These are phyloP conservation scores for Montipora efflorescens DNA, from an alignment of 64 coral and sea anemone species.

Conservation along the genomic window DNA sequence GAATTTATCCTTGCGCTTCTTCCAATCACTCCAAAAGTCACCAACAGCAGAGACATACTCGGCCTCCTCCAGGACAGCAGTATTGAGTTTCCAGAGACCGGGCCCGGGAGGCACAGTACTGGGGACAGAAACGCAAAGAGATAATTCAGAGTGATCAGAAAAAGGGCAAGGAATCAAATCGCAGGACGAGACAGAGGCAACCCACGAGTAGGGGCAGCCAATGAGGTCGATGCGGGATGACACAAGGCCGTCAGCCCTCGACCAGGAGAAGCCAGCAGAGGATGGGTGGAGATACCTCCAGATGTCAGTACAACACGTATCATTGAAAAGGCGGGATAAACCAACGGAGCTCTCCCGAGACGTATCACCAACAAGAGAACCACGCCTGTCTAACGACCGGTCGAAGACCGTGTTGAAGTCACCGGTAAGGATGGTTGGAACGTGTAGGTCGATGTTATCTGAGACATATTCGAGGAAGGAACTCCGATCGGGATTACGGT, in stretches of 20 bases:
- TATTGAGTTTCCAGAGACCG: conserved; percentile 51
- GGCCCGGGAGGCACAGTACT: not conserved
- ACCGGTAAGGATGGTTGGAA: conserved; percentile 22
- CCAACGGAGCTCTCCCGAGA: not conserved
- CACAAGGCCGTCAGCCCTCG: not conserved
- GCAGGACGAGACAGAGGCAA: not conserved
- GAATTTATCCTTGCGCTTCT: not conserved
- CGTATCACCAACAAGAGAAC: not conserved
- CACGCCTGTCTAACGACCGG: not conserved
- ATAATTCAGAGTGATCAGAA: conserved; percentile 24
- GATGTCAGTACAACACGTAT: not conserved
- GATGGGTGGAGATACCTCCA: conserved; percentile 17
- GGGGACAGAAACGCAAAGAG: not conserved
- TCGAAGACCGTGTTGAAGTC: conserved; percentile 64
- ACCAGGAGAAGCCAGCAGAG: conserved; percentile 9
- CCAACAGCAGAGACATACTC: not conserved
- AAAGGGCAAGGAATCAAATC: conserved; percentile 1
- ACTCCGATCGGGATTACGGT: not conserved
- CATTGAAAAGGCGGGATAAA: not conserved
- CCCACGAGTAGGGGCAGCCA: not conserved
- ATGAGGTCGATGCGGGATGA: conserved; percentile 49
- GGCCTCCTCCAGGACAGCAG: conserved; percentile 9
- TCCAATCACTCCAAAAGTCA: conserved; percentile 49
- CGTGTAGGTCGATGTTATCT: not conserved
- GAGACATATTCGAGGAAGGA: conserved; percentile 12